Percentiles rank a stretch among this genome's conserved stretches.
These are phyloP conservation scores for Cenopis cana DNA, from an alignment of 2,888 invertebrate species.

Conservation along the genomic window DNA sequence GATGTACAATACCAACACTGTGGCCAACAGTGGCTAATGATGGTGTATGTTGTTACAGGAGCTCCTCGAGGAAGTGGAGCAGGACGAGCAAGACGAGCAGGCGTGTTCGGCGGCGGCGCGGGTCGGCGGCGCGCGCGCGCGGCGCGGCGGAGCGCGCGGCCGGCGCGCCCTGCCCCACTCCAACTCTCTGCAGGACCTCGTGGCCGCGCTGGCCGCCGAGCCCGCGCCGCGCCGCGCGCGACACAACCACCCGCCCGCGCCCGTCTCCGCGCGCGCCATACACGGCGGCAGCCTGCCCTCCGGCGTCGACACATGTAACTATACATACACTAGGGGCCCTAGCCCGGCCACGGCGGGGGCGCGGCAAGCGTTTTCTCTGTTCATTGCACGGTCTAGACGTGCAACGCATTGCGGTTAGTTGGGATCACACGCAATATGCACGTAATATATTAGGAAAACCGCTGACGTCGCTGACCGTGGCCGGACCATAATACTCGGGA, in stretches of 20 bases:
- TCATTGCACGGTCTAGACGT: too few species aligned
- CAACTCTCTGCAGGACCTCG: slow-evolving; percentile 86
- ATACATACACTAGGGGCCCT: too few species aligned
- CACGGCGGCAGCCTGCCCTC: slow-evolving; percentile 82
- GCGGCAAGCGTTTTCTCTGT: too few species aligned
- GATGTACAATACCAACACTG: too few species aligned
- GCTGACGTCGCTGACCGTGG: too few species aligned
- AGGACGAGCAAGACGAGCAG: slow-evolving; percentile 90
- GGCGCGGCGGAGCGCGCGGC: slow-evolving; percentile 65
- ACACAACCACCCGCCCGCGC: slow-evolving; percentile 58
- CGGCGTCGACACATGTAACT: slow-evolving; percentile 78
- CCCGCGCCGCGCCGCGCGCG: slow-evolving; percentile 65
- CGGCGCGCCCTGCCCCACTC: slow-evolving; percentile 79
- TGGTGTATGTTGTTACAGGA: slow-evolving; percentile 81
- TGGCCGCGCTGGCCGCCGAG: slow-evolving; percentile 79
- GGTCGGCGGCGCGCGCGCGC: slow-evolving; percentile 63
- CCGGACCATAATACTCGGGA: too few species aligned
- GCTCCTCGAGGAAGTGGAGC: slow-evolving; percentile 91
- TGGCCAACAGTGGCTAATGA: not conserved
- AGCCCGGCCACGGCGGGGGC: too few species aligned
- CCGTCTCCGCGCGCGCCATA: slow-evolving; percentile 73
- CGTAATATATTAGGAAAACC: too few species aligned
- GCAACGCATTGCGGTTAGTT: too few species aligned
- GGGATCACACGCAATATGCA: too few species aligned
- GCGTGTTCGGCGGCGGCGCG: slow-evolving; percentile 83